phyloP scores from a whole-genome alignment of 1,140 invertebrate genomes.

The Drosophila dunni region DNA sequence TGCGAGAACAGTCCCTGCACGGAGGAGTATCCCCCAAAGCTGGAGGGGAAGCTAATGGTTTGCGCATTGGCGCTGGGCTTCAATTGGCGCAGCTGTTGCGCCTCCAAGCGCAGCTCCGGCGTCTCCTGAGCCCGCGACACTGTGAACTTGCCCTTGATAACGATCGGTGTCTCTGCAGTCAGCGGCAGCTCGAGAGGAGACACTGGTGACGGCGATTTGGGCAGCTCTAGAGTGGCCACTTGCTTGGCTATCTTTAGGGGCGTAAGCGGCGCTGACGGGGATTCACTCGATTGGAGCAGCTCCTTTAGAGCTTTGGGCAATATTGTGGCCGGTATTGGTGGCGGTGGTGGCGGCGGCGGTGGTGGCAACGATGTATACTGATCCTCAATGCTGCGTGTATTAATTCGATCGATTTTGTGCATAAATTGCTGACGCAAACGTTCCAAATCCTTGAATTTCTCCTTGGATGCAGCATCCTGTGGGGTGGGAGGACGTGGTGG shows the following conservation, averaged over 20 bases:
- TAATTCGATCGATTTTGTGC: slow-evolving; percentile 81
- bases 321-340: slow-evolving; percentile 79
- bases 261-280: not conserved
- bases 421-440: slow-evolving; percentile 78
- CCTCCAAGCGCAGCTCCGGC: slow-evolving; percentile 85
- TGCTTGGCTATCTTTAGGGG: slow-evolving; percentile 8
- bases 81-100: slow-evolving; percentile 78
- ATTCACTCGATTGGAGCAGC: slow-evolving; percentile 62
- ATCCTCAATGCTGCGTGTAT: slow-evolving; percentile 75
- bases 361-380: slow-evolving; percentile 60
- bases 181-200: slow-evolving; percentile 36
- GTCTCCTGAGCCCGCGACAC: slow-evolving; percentile 85
- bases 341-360: slow-evolving; percentile 64
- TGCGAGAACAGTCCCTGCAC: slow-evolving; percentile 85
- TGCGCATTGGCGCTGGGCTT: slow-evolving; percentile 86
- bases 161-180: slow-evolving; percentile 50
- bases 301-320: slow-evolving; percentile 75
- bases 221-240: slow-evolving; percentile 7
- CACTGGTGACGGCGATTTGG: slow-evolving; percentile 6
- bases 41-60: slow-evolving; percentile 87
- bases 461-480: slow-evolving; percentile 67
- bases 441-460: slow-evolving; percentile 78
- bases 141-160: slow-evolving; percentile 80
- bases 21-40: slow-evolving; percentile 86
- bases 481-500: slow-evolving; percentile 76